Conservation (phyloP, 2,888 invertebrate genomes). For the Altica lythri region DNA sequence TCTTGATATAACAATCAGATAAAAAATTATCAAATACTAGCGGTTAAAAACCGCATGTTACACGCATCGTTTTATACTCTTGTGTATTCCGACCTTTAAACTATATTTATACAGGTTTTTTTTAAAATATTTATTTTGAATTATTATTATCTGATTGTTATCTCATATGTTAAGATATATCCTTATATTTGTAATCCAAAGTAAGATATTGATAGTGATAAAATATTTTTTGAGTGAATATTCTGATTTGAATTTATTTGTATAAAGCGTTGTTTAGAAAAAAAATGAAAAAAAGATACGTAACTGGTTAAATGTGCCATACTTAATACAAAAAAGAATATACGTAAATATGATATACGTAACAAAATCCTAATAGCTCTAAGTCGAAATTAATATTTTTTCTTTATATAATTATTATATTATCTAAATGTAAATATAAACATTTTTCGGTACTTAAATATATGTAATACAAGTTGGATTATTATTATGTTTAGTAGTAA, state of each 20-base stretch:
- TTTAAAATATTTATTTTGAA: too few relatives aligned
- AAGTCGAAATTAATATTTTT: slow-evolving; percentile 40
- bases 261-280: slow-evolving; percentile 31
- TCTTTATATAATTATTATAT: slow-evolving; percentile 16
- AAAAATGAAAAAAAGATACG: slow-evolving; percentile 39
- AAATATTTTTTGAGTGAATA: slow-evolving; percentile 47
- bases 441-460: slow-evolving; percentile 25
- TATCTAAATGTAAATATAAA: slow-evolving; percentile 32
- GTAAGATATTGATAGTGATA: slow-evolving; percentile 47
- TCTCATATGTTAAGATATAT: slow-evolving; percentile 43
- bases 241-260: slow-evolving; percentile 41
- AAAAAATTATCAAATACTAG: too few relatives aligned
- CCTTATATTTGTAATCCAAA: slow-evolving; percentile 52
- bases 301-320: slow-evolving; percentile 49
- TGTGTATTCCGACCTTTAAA: not conserved
- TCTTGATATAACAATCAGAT: slow-evolving; percentile 30
- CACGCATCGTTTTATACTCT: too few relatives aligned
- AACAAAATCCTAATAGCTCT: slow-evolving; percentile 48
- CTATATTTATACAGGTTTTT: too few relatives aligned
- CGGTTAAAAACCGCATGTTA: too few relatives aligned
- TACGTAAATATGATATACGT: slow-evolving; percentile 49
- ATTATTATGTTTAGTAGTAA: too few relatives aligned
- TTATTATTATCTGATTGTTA: slow-evolving; percentile 2
- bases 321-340: slow-evolving; percentile 40
- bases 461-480: too few relatives aligned